A percentile compares a stretch with the other conserved stretches of the same genome.
Conservation (phyloP, 2,113 vertebrate genomes). For the Ia io region DNA sequence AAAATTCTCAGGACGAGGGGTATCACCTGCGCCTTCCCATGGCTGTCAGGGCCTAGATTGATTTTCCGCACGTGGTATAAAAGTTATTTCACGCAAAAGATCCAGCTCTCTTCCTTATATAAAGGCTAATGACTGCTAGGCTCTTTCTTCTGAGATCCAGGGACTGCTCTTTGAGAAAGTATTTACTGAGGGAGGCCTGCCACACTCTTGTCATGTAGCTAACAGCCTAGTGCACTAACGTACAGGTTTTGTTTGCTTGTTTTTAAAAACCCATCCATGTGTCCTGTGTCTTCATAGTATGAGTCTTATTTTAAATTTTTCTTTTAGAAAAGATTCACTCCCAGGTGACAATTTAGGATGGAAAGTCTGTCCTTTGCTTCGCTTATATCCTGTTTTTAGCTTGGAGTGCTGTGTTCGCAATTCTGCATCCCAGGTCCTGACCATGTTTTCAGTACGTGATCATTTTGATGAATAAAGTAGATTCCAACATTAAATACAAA, state of each 20-base stretch:
- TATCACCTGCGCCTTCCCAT: constrained; percentile 12
- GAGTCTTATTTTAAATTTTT: neutral
- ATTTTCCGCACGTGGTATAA: neutral
- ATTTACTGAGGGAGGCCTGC: neutral
- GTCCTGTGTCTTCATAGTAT: neutral
- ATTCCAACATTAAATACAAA: neutral
- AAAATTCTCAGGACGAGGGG: neutral
- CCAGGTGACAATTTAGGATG: neutral
- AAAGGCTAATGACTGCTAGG: neutral
- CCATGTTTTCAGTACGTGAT: neutral
- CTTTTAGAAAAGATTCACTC: neutral
- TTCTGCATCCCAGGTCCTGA: neutral
- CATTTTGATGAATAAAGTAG: constrained; percentile 14
- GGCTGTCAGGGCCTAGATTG: neutral
- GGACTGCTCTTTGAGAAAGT: neutral
- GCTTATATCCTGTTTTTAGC: neutral
- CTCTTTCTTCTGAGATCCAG: neutral
- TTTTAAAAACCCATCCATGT: neutral
- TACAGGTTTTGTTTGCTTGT: neutral
- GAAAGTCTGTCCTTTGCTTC: neutral
- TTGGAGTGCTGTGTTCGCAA: neutral
- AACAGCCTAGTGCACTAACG: neutral
- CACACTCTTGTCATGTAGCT: neutral
- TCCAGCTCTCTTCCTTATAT: neutral
- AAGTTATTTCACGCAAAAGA: neutral